Base-by-base conservation (phyloP, 2,797 vertebrate genomes). In the Argya squamiceps region DNA sequence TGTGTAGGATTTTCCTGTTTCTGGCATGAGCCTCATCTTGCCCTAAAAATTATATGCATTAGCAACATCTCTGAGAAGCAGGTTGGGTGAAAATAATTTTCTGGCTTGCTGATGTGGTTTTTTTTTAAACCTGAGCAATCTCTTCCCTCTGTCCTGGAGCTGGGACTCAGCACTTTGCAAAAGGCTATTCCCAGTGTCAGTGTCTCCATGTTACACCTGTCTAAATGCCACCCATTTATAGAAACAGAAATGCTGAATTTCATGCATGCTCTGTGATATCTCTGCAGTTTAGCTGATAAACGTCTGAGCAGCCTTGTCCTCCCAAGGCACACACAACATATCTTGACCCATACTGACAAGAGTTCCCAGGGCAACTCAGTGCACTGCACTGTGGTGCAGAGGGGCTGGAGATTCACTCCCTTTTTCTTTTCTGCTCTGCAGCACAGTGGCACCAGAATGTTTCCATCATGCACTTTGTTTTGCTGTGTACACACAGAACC, bases 401-500 rank as follows among this genome's bases (percentile, higher is more conserved):
- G 29, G 19, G 34, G 15, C 58, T 85, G 39, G n/a, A 75, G 82
- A 55, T 58, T 9, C 75, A 17, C 26, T 77, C 17, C 3, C 44
- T 36, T 32, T 37, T 44, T 37, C 6, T 2, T 29, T 47, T 26
- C 55, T 85, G 11, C 26, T 67, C 34, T 71, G n/a, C 30, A 50
- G 58, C 36, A 30, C 70, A n/a, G 22, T 26, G 34, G 15, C 80
- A 74, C 18, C 32, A 79, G 41, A 67, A 64, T 27, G 10, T 63
- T 86, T 49, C 43, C 1, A 0, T 15, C 0, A 0, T 46, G 50
- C 15, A n/a, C 21, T 78, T 83, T 65, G 10, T n/a, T 60, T 56
- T 88, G 65, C 43, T 16, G 0, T 37, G 32, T 47, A n/a, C 56
- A 26, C 36, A 41, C 22, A 73, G 34, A 59, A 32, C 36, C 30